Conservation (phyloP, 2,113 vertebrate genomes). For the Mustelus asterias region DNA sequence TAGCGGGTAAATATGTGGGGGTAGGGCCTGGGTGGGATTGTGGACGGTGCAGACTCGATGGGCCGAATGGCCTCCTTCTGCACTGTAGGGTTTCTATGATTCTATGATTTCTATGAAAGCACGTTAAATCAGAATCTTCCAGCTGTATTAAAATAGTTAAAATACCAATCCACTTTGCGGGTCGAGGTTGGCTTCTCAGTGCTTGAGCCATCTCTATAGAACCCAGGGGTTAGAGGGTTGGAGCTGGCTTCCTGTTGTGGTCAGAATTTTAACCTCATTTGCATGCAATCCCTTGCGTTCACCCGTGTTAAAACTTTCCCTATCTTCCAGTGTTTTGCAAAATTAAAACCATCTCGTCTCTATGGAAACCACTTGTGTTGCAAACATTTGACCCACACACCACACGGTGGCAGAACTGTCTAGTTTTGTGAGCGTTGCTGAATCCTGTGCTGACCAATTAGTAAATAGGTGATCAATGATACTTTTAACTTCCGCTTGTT, state of each 20-base stretch:
- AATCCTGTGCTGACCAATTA: neutral
- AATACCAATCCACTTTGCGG: neutral
- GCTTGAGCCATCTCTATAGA: neutral
- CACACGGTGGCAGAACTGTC: conserved; percentile 22
- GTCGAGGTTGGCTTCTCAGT: too few species aligned
- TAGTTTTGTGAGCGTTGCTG: neutral
- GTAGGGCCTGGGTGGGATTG: too few species aligned
- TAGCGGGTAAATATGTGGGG: too few species aligned
- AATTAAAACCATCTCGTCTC: neutral
- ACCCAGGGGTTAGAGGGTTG: neutral
- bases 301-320: neutral
- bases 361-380: neutral
- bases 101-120: too few species aligned
- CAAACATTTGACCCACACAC: neutral
- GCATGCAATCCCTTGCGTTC: neutral
- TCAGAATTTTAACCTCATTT: neutral
- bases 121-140: neutral
- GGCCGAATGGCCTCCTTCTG: too few species aligned
- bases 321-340: neutral
- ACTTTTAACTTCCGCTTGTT: neutral
- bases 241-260: too few species aligned
- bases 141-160: neutral
- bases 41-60: too few species aligned
- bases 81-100: too few species aligned
- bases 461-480: neutral